A percentile compares a stretch with the other conserved stretches of the same genome.
These are phyloP conservation scores for Motacilla tschutschensis DNA, from an alignment of 2,113 vertebrate species.

Conservation along the genomic window DNA sequence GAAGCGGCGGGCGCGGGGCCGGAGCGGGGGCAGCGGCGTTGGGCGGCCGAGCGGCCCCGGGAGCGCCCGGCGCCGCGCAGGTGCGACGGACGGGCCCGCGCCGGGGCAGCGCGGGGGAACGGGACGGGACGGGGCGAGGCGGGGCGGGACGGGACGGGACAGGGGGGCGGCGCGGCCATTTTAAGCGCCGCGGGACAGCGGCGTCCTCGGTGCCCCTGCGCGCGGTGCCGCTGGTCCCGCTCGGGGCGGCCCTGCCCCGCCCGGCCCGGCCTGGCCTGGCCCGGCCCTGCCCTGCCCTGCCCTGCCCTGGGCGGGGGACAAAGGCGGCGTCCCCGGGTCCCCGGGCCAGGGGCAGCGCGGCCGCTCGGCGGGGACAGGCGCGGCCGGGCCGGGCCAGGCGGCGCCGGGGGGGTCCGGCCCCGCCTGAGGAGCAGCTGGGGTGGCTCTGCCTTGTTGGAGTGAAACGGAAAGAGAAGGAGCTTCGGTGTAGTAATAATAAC, in stretches of 20 bases:
- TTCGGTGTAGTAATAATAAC: background rate
- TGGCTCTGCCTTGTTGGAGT: background rate
- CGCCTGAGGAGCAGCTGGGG: background rate
- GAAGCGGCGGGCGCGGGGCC: too few species aligned
- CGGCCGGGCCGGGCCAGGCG: background rate
- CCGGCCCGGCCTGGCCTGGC: background rate
- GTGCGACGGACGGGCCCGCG: background rate
- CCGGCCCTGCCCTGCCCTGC: background rate
- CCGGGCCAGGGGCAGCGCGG: background rate
- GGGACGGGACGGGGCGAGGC: background rate
- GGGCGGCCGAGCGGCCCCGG: background rate
- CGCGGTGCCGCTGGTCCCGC: background rate
- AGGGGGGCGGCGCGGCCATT: background rate
- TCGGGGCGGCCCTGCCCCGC: background rate
- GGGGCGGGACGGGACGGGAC: background rate
- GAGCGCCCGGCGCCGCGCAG: background rate
- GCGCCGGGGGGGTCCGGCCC: background rate
- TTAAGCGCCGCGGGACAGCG: background rate
- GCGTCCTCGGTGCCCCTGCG: background rate
- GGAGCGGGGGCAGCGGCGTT: background rate
- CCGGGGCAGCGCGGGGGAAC: background rate
- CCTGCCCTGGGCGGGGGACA: background rate
- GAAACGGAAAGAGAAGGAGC: background rate
- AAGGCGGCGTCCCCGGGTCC: background rate
- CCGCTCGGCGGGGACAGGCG: background rate